These are phyloP conservation scores for Lasiurus cinereus DNA, from an alignment of 2,113 vertebrate species.

Conservation along the genomic window DNA sequence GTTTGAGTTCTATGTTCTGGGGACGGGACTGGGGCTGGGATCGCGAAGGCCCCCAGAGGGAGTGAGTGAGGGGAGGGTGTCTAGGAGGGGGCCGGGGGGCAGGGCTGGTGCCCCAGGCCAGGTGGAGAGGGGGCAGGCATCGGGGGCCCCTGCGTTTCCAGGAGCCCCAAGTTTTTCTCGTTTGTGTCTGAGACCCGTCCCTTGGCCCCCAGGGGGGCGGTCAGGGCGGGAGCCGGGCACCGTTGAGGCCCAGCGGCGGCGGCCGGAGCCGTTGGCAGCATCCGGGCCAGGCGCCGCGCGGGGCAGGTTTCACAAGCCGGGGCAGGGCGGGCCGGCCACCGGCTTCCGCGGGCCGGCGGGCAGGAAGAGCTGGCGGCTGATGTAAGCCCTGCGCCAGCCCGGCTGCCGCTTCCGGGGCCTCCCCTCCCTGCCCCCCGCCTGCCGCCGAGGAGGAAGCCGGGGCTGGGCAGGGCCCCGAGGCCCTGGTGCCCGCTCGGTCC, in stretches of 20 bases:
- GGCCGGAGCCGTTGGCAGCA: constrained; percentile 63
- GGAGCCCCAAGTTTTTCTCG: accelerated
- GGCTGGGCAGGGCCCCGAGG: neutral
- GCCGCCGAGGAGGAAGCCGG: constrained; percentile 55
- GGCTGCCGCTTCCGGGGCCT: constrained; percentile 72
- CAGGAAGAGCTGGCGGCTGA: constrained; percentile 78
- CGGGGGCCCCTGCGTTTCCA: neutral
- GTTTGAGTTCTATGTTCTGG: no score
- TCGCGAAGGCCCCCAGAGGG: neutral
- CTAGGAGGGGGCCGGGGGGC: neutral
- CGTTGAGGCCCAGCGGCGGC: neutral
- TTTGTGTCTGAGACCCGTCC: accelerated
- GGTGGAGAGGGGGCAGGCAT: neutral
- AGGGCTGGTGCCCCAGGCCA: no score
- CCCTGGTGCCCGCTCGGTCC: neutral
- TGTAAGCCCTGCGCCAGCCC: constrained; percentile 71
- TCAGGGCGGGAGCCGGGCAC: neutral
- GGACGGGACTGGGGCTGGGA: neutral
- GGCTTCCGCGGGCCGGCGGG: neutral
- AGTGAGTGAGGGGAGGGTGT: accelerated
- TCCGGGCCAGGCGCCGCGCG: neutral
- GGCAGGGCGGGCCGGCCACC: constrained; percentile 60
- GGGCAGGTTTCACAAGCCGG: constrained; percentile 82
- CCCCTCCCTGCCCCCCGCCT: neutral
- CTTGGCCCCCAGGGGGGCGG: neutral